These are phyloP conservation scores for Rhinopomastus cyanomelas DNA, from an alignment of 2,113 vertebrate genomes.

Conservation along the genomic window DNA sequence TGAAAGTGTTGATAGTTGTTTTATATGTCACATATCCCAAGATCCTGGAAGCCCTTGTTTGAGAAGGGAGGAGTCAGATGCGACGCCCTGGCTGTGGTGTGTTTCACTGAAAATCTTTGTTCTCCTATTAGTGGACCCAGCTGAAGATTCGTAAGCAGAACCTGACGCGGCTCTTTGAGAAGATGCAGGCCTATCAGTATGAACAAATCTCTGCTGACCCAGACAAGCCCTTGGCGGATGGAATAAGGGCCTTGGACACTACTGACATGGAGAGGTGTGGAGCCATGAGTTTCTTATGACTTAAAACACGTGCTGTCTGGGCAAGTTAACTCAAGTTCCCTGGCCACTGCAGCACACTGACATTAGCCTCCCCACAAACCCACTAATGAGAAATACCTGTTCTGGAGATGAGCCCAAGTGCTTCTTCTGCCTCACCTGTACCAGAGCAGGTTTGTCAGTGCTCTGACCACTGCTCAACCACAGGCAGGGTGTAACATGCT, in stretches of 20 bases:
- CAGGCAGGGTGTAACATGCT: neutral
- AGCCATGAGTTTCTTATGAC: neutral
- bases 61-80: neutral
- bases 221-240: slow-evolving; percentile 95
- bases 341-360: neutral
- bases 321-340: neutral
- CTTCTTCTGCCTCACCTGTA: neutral
- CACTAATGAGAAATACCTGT: neutral
- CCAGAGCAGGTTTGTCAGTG: neutral
- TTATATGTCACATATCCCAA: neutral
- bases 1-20: neutral
- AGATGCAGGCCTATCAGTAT: slow-evolving; percentile 97
- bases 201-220: slow-evolving; percentile 98
- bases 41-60: neutral
- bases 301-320: fast-evolving
- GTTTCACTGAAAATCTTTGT: neutral
- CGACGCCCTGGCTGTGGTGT: neutral
- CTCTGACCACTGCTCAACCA: neutral
- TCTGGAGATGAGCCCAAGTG: neutral
- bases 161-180: slow-evolving; percentile 92
- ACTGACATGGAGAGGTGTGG: slow-evolving; percentile 93
- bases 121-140: slow-evolving; percentile 87
- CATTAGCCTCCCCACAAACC: neutral
- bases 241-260: slow-evolving; percentile 93
- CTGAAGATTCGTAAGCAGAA: slow-evolving; percentile 96